These are phyloP conservation scores for Panurus biarmicus DNA, from an alignment of 2,113 vertebrate species.

Conservation along the genomic window DNA sequence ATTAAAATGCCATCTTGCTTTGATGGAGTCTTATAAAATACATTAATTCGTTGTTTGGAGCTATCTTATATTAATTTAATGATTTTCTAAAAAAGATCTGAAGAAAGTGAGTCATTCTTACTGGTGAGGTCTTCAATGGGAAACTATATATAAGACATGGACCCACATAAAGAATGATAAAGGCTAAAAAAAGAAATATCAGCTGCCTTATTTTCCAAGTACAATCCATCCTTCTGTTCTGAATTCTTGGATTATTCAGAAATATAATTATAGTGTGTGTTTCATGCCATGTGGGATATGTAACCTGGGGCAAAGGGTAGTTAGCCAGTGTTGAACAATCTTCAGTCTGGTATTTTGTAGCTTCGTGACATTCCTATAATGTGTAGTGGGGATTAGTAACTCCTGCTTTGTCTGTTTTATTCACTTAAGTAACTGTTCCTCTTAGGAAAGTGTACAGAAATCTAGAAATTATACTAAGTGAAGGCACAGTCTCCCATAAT, in stretches of 20 bases:
- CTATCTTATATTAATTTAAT: constrained; percentile 21
- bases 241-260: background rate
- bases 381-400: background rate
- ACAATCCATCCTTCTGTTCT: background rate
- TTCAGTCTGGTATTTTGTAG: background rate
- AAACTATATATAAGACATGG: constrained; percentile 9
- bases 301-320: background rate
- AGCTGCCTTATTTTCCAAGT: background rate
- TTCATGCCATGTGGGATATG: background rate
- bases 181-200: constrained; percentile 20
- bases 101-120: constrained; percentile 38
- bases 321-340: background rate
- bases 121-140: constrained; percentile 27
- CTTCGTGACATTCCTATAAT: background rate
- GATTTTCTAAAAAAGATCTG: background rate
- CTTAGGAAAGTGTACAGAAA: background rate
- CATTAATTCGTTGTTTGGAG: background rate
- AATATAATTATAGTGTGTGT: background rate
- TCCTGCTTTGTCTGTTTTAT: background rate
- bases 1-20: background rate
- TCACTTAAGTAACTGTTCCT: background rate
- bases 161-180: background rate
- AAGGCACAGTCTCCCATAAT: background rate
- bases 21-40: background rate
- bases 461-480: background rate